phyloP scores from a whole-genome alignment of 1,140 invertebrate species.

The Lethrus apterus region DNA sequence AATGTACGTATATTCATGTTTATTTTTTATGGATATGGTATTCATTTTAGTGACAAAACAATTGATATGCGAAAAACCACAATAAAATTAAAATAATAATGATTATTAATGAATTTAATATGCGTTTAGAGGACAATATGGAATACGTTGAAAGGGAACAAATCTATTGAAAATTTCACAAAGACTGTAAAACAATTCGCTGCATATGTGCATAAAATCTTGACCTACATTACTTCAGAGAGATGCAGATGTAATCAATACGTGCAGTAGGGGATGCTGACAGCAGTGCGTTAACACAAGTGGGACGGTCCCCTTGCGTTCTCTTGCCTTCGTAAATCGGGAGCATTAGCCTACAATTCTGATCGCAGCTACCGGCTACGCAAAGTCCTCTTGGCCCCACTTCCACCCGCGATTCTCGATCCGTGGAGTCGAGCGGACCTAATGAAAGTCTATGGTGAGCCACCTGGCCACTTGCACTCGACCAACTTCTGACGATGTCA shows the following conservation, averaged over 20 bases:
- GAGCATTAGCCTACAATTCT: constrained; percentile 27
- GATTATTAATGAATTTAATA: too few species aligned
- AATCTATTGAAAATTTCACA: too few species aligned
- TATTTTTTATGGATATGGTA: too few species aligned
- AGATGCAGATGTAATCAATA: constrained; percentile 33
- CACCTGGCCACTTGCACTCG: constrained; percentile 25
- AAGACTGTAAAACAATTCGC: too few species aligned
- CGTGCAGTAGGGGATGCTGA: constrained; percentile 22
- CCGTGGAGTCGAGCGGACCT: constrained; percentile 13
- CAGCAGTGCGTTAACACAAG: constrained; percentile 11
- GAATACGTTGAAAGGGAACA: too few species aligned
- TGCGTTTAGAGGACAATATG: too few species aligned
- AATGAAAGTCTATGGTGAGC: constrained; percentile 23
- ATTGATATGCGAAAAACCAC: too few species aligned
- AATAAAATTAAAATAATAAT: too few species aligned
- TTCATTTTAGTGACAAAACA: too few species aligned
- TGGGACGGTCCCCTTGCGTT: background rate
- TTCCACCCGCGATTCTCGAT: constrained; percentile 4
- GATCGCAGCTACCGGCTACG: constrained; percentile 21
- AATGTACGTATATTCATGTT: too few species aligned
- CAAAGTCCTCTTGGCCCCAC: constrained; percentile 3
- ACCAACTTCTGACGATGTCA: constrained; percentile 13
- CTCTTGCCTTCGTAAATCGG: constrained; percentile 16
- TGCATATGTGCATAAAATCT: constrained; percentile 20
- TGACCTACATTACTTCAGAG: constrained; percentile 30